Base-by-base conservation (phyloP, 2,113 vertebrate genomes). In the Callocephalon fimbriatum region DNA sequence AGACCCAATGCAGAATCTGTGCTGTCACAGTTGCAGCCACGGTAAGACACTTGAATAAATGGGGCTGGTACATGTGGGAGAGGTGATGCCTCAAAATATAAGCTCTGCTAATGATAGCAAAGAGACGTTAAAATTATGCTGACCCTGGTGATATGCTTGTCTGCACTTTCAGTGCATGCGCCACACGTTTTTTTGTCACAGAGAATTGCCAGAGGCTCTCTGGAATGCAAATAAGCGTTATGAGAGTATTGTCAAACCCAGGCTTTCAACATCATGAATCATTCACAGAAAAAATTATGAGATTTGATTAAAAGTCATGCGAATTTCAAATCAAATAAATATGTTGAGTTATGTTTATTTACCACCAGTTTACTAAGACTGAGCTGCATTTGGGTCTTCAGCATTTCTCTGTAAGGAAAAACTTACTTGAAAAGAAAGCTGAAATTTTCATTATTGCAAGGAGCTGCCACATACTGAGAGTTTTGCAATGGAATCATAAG, bases 291-390 rank as follows among this genome's bases (percentile, higher is more conserved):
- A 72, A 67, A 82, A 45, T 3, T 11, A 31, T 0, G 4, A 68
- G 26, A 91, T 72, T 86, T 94, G 61, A 78, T 91, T 91, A 78
- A 85, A 91, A 96, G 61, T 82, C 61, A 71, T 78, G 44, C 0
- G 1, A 75, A 73, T 93, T 95, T 79, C 18, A 85, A 91, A 71
- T 91, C 35, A 77, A 89, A 71, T 85, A 78, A 82, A 17, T 72
- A 53, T 63, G 67, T 66, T 88, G 35, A 66, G 32, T 86, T 93
- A 51, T 73, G 38, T 92, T 97, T 91, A 66, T 92, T 94, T 96
- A 42, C 42, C 37, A 35, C 50, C 0, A 0, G 31, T 86, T 87
- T 88, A 26, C 77, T 5, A 25, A 85, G 54, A 32, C 54, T 47
- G 35, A 88, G 75, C 45, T 86, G 75, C 68, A 37, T 80, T 80